A percentile compares a stretch with the other conserved stretches of the same genome.
phyloP scores from a whole-genome alignment of 2,888 invertebrate species.

The Clanis bilineata region DNA sequence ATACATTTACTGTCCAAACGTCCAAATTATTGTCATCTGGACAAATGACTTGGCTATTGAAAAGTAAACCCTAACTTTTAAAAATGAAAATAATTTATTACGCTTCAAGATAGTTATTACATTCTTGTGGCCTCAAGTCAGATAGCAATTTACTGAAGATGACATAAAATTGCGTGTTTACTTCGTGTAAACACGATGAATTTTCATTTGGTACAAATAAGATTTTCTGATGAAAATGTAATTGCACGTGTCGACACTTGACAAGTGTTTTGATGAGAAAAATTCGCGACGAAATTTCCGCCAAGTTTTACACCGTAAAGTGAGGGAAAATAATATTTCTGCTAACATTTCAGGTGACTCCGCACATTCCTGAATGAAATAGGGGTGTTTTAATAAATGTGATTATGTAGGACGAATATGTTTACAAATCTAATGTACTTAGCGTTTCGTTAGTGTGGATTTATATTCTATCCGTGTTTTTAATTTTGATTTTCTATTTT shows the following conservation, averaged over 20 bases:
- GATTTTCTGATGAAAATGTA: conserved; percentile 45
- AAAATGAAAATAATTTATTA: no score
- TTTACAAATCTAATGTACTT: neutral
- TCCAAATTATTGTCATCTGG: no score
- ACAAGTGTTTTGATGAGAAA: conserved; percentile 57
- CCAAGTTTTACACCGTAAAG: neutral
- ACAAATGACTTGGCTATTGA: no score
- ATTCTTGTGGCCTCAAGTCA: neutral
- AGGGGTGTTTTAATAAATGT: neutral
- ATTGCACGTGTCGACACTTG: conserved; percentile 59
- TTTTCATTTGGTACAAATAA: conserved; percentile 53
- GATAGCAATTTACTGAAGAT: neutral
- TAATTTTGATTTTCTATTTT: neutral
- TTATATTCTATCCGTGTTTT: neutral
- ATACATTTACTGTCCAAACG: no score
- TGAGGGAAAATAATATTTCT: conserved; percentile 8
- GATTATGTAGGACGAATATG: neutral
- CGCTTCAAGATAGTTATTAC: neutral
- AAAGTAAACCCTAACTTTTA: no score
- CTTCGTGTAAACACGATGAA: conserved; percentile 45
- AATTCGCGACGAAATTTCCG: conserved; percentile 29
- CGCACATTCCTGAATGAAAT: neutral
- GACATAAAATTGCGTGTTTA: neutral
- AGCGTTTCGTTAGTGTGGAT: neutral
- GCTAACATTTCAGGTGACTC: conserved; percentile 3